Base-by-base conservation (phyloP, 2,888 invertebrate genomes). In the Protodeltote pygarga region DNA sequence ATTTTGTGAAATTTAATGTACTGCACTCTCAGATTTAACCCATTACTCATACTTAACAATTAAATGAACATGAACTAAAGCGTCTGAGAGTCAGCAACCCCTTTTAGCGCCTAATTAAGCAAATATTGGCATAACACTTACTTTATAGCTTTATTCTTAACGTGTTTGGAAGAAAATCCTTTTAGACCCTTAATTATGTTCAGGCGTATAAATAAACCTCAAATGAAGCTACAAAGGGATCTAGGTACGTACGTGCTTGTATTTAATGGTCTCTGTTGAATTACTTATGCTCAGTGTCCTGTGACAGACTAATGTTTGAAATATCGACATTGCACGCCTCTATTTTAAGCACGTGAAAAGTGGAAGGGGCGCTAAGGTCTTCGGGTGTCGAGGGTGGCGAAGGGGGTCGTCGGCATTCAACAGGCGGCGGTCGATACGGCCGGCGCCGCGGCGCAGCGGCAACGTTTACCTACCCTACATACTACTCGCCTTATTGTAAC, bases 331-430 rank as follows among this genome's bases (percentile, higher is more conserved):
- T 83, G 82, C 84, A 84, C 81, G 84, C 79, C 85, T 86, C 89
- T 91, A 91, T 91, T 91, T 91, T 90, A 83, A 89, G 88, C 89
- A 89, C 85, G 87, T 90, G 89, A 89, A 89, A 89, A 87, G 85
- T 85, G 77, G 76, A 75, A 74, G 73, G 83, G 83, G 81, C 79
- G 77, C 74, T 75, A 73, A 73, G 79, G 80, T 80, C 80, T 82
- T 79, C 73, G 85, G 83, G 82, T 66, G 65, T 68, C 58, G 72
- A 72, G 80, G 66, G 68, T 60, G 64, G 81, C 55, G 51, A 67
- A 69, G 75, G 76, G 79, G 78, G 81, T 62, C 67, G 87, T 72
- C 82, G 86, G 87, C 89, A 90, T 91, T 91, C 91, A 92, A 92
- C 92, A 92, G 92, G 92, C 91, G 82, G 68, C 83, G 87, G 90